Evolutionary conservation across 1,140 invertebrate genomes (phyloP), one percentile per base, ranked within the genome.

Genomic region (Manduca sexta): DNA sequence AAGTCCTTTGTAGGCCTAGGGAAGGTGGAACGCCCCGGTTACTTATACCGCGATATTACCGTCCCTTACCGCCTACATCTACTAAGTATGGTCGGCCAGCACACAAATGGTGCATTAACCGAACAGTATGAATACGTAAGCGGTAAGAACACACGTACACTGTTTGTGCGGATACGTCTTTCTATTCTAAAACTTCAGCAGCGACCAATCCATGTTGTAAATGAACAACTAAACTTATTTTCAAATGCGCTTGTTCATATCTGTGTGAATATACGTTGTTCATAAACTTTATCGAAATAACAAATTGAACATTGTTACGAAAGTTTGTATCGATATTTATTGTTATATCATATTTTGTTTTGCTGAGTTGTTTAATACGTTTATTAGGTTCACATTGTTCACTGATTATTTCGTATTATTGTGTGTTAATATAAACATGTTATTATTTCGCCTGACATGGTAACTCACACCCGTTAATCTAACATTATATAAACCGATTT

Each of bases 1-100:
- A 52, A 55, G 39, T 48, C 47, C 56, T 65, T 57, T 58, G 63
- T 60, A 53, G 49, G 50, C 41, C 38, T 39, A 13, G 15, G 52
- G 35, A 38, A 34, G 21, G 21, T 26, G 21, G 21, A 21, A 26
- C 21, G 21, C 21, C 8, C 8, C 21, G 21, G 18, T 49, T 35
- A 42, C 15, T 26, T 26, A 8, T 17, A 39, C 33, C 42, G 16
- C 43, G 16, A 35, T 34, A 41, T 45, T 51, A 45, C 34, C 29
- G 33, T n/a, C 33, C n/a, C 33, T 35, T 35, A 7, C 21, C 8
- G 4, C 4, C 21, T 26, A 3, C 0, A 8, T 26, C 21, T 26
- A 8, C 44, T 46, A 40, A 45, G 45, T 52, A 42, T 45, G 39
- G 33, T 14, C 49, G 14, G 41, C 41, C 39, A 33, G n/a, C 30